Conservation (phyloP, 2,797 vertebrate genomes). For the Spondyliosoma cantharus region DNA sequence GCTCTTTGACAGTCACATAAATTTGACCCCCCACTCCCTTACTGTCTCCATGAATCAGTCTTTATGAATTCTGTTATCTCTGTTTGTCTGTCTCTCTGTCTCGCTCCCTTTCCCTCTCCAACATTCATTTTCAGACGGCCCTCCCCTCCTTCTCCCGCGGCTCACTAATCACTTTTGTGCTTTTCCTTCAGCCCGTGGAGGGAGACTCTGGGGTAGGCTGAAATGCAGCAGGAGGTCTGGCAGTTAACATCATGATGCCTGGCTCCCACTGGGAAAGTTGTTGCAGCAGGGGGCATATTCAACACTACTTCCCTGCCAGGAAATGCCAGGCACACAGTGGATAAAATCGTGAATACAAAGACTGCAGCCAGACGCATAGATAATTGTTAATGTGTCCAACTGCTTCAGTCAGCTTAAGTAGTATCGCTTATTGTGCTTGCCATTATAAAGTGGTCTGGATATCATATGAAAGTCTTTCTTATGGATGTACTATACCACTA, state of each 20-base stretch:
- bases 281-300: constrained; percentile 72
- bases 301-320: constrained; percentile 71
- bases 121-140: constrained; percentile 65
- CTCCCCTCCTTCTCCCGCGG: constrained; percentile 58
- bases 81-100: constrained; percentile 59
- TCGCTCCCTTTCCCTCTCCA: constrained; percentile 62
- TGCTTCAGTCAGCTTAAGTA: constrained; percentile 53
- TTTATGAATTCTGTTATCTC: constrained; percentile 78
- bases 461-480: constrained; percentile 31
- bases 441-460: constrained; percentile 36
- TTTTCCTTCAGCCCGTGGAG: constrained; percentile 78
- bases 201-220: constrained; percentile 73
- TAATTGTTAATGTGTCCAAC: constrained; percentile 65
- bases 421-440: constrained; percentile 37
- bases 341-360: constrained; percentile 74
- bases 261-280: constrained; percentile 71
- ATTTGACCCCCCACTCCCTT: constrained; percentile 74
- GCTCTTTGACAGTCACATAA: constrained; percentile 89
- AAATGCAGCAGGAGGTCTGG: constrained; percentile 71
- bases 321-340: constrained; percentile 67
- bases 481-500: constrained; percentile 6
- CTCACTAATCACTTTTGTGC: constrained; percentile 82
- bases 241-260: constrained; percentile 68
- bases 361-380: constrained; percentile 71
- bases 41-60: constrained; percentile 76